Evolutionary conservation across 1,140 invertebrate genomes (phyloP).

Genomic region (Thaumetopoea pityocampa): DNA sequence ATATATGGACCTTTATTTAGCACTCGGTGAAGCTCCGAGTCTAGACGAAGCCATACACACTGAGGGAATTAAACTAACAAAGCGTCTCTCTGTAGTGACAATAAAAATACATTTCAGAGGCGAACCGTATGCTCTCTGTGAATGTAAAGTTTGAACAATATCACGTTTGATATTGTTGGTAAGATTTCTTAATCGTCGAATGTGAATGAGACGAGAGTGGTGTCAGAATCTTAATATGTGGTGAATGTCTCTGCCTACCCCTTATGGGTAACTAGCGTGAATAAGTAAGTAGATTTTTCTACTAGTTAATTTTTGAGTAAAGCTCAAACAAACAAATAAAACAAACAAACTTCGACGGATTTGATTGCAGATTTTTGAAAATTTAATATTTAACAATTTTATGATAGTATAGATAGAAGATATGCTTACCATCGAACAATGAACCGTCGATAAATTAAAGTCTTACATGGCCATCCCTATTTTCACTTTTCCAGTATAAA

Average conservation of each 20-base stretch:
- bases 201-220: no score
- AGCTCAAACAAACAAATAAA: no score
- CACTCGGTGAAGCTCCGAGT: slow-evolving; percentile 26
- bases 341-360: slow-evolving; percentile 8
- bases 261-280: no score
- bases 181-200: slow-evolving; percentile 10
- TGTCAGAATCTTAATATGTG: no score
- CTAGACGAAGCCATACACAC: slow-evolving; percentile 42
- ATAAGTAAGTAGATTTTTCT: no score
- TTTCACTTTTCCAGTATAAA: slow-evolving; percentile 54
- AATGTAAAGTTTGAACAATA: not conserved
- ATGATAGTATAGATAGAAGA: slow-evolving; percentile 34
- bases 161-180: not conserved
- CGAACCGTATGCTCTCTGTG: slow-evolving; percentile 9
- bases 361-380: slow-evolving; percentile 12
- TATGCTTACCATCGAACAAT: slow-evolving; percentile 36
- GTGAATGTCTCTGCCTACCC: no score
- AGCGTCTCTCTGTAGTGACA: slow-evolving; percentile 30
- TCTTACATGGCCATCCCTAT: slow-evolving; percentile 45
- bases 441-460: slow-evolving; percentile 50
- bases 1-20: slow-evolving; percentile 19
- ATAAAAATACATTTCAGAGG: slow-evolving; percentile 24
- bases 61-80: slow-evolving; percentile 35
- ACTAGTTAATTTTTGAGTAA: no score
- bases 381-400: slow-evolving; percentile 28